Percentiles rank a stretch among this genome's conserved stretches.
Evolutionary conservation across 2,888 invertebrate genomes (phyloP).

Genomic region (Plebejus melissa): DNA sequence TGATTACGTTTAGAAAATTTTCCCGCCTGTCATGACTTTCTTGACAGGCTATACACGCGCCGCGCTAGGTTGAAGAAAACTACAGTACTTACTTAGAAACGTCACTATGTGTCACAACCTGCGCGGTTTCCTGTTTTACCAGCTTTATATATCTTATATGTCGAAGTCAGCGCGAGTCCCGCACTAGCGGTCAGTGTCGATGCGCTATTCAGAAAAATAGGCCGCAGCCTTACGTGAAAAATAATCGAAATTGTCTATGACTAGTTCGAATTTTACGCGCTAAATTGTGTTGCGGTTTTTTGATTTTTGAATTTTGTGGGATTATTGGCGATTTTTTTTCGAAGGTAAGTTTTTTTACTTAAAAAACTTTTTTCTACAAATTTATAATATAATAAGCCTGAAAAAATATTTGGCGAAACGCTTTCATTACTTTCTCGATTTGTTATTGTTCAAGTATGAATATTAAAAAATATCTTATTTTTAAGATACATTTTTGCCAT

Average conservation of each 20-base stretch:
- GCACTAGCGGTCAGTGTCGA: conserved; percentile 49
- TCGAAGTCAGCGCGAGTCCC: conserved; percentile 33
- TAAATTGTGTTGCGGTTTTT: conserved; percentile 28
- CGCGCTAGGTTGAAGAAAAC: conserved; percentile 27
- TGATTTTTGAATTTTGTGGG: background rate
- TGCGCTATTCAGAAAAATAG: conserved; percentile 61
- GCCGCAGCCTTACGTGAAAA: conserved; percentile 54
- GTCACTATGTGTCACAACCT: conserved; percentile 38
- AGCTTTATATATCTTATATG: conserved; percentile 34
- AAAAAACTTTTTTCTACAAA: background rate
- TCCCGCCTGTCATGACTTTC: too few species aligned
- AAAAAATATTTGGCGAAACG: too few species aligned
- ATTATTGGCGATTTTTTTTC: conserved; percentile 13
- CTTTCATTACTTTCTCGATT: background rate
- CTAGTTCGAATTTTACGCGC: conserved; percentile 40
- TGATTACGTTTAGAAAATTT: too few species aligned
- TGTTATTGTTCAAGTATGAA: background rate
- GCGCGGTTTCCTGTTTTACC: conserved; percentile 39
- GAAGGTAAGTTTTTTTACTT: conserved; percentile 19
- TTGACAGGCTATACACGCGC: background rate
- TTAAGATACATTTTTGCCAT: too few species aligned
- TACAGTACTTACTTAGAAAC: conserved; percentile 30
- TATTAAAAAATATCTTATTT: too few species aligned
- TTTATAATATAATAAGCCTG: too few species aligned
- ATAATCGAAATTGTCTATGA: conserved; percentile 48